Conservation (phyloP, 2,888 invertebrate species). For the Prenolepis imparis region DNA sequence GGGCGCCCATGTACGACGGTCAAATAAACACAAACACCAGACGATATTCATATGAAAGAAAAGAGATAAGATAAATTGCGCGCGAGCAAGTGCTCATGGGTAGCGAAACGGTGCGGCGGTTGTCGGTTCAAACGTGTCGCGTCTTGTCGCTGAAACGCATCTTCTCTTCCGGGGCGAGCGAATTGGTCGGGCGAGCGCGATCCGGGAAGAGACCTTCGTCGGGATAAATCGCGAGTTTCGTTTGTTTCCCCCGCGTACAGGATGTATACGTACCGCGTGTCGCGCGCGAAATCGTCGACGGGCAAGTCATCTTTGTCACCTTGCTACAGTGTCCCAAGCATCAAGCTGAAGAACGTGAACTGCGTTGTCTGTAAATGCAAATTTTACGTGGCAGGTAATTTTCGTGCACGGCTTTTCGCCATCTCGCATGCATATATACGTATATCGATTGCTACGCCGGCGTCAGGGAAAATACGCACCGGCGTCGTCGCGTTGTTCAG, state of each 20-base stretch:
- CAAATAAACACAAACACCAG: neutral
- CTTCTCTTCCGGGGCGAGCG: too few relatives aligned
- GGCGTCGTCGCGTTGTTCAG: neutral
- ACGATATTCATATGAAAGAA: too few relatives aligned
- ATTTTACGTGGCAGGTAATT: conserved; percentile 77
- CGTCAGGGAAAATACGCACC: neutral
- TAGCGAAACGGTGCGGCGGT: neutral
- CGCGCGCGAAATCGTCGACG: neutral
- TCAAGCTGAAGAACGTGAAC: conserved; percentile 73
- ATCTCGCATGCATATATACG: neutral
- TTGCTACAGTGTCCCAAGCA: conserved; percentile 60
- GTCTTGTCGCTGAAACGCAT: neutral
- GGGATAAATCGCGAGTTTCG: neutral
- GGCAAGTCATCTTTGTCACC: neutral
- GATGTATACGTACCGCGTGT: neutral
- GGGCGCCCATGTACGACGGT: too few relatives aligned
- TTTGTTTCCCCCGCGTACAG: too few relatives aligned
- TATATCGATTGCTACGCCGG: conserved; percentile 25
- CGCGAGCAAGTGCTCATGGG: conserved; percentile 9
- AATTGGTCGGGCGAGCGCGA: neutral
- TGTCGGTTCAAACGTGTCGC: neutral
- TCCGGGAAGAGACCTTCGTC: too few relatives aligned
- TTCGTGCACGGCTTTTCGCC: conserved; percentile 19
- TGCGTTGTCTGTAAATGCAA: conserved; percentile 76
- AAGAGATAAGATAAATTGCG: neutral